Base-by-base conservation (phyloP, 1,140 invertebrate species). In the Nautilus pompilius region DNA sequence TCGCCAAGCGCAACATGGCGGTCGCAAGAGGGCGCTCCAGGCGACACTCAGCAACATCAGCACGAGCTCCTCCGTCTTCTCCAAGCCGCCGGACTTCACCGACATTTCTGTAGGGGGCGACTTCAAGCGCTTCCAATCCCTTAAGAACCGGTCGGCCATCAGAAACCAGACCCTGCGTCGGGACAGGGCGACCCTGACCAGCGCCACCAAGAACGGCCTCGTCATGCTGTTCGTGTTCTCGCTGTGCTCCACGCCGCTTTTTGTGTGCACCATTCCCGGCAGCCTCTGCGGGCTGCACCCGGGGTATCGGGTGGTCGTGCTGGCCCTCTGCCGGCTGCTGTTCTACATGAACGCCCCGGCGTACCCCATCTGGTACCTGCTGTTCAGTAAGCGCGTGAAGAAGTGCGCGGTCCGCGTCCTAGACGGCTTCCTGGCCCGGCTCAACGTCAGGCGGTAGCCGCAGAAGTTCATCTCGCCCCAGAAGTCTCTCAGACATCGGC, bases 341-440 rank as follows among this genome's bases (percentile, higher is more conserved):
- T 78, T 78, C 62, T 71, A 64, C 41, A 22, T 74, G 3, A 78
- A 78, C 63, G 70, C 67, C 3, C 69, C 71, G 28, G 60, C 68
- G 8, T 78, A 74, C 51, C 74, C 76, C 0, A 59, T 69, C 4
- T 78, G 76, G 76, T 78, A 78, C 60, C 61, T 78, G 10, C 10
- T 72, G 5, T 78, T 74, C 49, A 78, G 76, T 58, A 71, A 68
- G 45, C 66, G 72, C 10, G 74, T 78, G 8, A 65, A 69, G 41
- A 74, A 75, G 49, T 76, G 74, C 59, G 56, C 76, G 5, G 57
- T 59, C 3, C 58, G 68, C 33, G 28, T 76, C 32, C 62, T 63
- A 29, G 76, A 77, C 32, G 62, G 41, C 5, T 13, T 71, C 4
- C 33, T 69, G 28, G n/a, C 62, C 0, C 55, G 57, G 13, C 30